Conservation (phyloP, 1,140 invertebrate species). For the Physella acuta region DNA sequence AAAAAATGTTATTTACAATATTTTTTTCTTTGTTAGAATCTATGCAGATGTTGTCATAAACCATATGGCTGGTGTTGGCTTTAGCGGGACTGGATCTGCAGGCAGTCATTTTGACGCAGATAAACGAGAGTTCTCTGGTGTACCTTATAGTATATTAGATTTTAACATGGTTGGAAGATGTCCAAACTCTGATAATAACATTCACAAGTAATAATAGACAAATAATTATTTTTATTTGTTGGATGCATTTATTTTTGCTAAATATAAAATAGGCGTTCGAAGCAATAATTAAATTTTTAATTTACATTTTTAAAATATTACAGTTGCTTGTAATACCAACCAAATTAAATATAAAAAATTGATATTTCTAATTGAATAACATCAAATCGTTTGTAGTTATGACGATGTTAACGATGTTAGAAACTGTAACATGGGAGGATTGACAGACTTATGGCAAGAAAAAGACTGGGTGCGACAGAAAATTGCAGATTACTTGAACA, state of each 20-base stretch:
- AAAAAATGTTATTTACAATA: neutral
- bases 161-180: constrained; percentile 57
- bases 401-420: constrained; percentile 74
- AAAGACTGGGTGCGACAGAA: constrained; percentile 69
- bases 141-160: constrained; percentile 60
- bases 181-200: constrained; percentile 45
- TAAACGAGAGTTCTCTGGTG: constrained; percentile 59
- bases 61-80: constrained; percentile 75
- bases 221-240: too few relatives aligned
- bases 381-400: constrained; percentile 49
- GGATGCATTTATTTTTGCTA: too few relatives aligned
- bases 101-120: constrained; percentile 57
- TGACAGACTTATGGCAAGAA: constrained; percentile 74
- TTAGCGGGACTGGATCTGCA: constrained; percentile 52
- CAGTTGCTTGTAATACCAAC: neutral
- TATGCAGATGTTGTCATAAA: constrained; percentile 65
- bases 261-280: too few relatives aligned
- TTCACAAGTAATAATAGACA: constrained; percentile 59
- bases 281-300: neutral
- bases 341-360: neutral
- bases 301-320: neutral
- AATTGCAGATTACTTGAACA: constrained; percentile 49
- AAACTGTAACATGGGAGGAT: constrained; percentile 73
- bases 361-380: neutral
- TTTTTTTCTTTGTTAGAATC: neutral